Conservation (phyloP, 92 coral and sea anemone species). For the Phenganax marumi region DNA sequence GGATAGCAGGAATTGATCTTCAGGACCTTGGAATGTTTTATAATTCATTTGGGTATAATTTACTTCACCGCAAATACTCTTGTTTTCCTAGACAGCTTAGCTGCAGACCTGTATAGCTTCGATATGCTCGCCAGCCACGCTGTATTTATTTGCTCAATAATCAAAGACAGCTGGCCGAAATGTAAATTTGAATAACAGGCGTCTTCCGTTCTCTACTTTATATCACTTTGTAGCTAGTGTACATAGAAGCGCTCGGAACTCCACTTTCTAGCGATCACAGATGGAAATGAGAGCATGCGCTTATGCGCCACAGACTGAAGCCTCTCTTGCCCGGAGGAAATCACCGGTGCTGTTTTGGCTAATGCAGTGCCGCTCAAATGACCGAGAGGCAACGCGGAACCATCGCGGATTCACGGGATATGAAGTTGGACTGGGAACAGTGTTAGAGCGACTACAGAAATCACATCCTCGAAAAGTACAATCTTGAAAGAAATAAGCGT, state of each 20-base stretch:
- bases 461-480: no score
- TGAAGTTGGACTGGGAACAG: no score
- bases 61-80: conserved; percentile 8
- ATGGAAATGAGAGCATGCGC: conserved; percentile 7
- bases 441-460: no score
- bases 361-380: neutral
- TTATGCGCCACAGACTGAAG: neutral
- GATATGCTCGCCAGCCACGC: conserved; percentile 20
- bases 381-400: neutral
- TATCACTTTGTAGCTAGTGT: neutral
- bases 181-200: conserved; percentile 35
- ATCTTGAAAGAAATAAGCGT: no score
- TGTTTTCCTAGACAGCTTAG: conserved; percentile 15
- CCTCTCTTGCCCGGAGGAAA: neutral
- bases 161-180: conserved; percentile 44
- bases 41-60: conserved; percentile 35
- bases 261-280: neutral
- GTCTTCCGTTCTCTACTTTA: neutral
- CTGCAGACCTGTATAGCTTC: conserved; percentile 11
- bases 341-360: neutral
- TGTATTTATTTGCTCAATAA: conserved; percentile 16
- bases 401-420: neutral
- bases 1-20: conserved; percentile 20
- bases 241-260: neutral
- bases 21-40: conserved; percentile 22